Evolutionary conservation across 2,888 invertebrate species (phyloP).

Genomic region (Oxyteleia sp.): DNA sequence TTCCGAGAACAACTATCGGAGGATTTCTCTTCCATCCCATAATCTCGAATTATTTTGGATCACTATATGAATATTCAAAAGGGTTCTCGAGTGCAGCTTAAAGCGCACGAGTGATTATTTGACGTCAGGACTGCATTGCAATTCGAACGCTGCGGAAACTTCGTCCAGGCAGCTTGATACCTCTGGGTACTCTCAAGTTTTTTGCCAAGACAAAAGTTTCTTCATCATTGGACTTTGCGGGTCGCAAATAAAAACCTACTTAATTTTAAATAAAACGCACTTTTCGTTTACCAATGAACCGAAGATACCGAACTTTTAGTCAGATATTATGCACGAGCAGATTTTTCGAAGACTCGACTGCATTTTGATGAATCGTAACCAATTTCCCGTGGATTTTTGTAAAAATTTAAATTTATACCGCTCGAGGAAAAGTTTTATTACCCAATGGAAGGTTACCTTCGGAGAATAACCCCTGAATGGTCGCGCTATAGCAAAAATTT

Average conservation of each 20-base stretch:
- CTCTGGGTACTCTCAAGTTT: conserved; percentile 55
- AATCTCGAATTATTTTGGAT: conserved; percentile 75
- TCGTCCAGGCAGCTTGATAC: conserved; percentile 67
- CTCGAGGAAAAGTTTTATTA: conserved; percentile 7
- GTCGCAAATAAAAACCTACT: conserved; percentile 57
- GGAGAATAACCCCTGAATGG: too few species aligned
- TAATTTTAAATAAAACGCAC: conserved; percentile 45
- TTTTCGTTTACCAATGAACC: conserved; percentile 35
- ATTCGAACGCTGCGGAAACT: conserved; percentile 64
- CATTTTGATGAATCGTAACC: too few species aligned
- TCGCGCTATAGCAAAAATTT: too few species aligned
- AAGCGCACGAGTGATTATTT: conserved; percentile 69
- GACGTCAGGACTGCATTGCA: conserved; percentile 70
- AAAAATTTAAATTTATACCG: background rate
- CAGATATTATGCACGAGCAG: background rate
- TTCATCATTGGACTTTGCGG: conserved; percentile 73
- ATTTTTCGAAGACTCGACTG: background rate
- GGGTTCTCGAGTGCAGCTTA: conserved; percentile 72
- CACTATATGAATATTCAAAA: conserved; percentile 79
- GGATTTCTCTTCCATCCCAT: conserved; percentile 63
- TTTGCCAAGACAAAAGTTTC: conserved; percentile 73
- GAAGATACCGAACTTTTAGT: background rate
- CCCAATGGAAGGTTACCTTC: conserved; percentile 29
- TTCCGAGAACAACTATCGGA: conserved; percentile 54
- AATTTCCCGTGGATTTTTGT: too few species aligned